Percentiles rank a stretch among this genome's conserved stretches.
phyloP scores from a whole-genome alignment of 2,113 vertebrate species.

The Callaeas wilsoni region DNA sequence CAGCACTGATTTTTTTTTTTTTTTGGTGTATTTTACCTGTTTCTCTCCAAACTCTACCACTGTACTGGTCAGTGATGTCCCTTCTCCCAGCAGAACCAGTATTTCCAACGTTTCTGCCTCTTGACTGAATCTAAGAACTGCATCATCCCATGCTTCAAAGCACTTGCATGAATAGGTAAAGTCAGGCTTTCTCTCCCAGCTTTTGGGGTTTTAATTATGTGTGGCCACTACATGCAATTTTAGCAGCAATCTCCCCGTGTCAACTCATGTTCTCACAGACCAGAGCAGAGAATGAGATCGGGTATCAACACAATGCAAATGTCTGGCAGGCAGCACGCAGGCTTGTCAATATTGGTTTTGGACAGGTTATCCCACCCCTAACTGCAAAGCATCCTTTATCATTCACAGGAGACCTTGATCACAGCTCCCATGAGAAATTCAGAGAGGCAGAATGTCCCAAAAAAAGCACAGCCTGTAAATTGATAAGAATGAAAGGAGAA shows the following conservation, averaged over 20 bases:
- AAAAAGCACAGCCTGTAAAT: slow-evolving; percentile 50
- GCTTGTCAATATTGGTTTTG: slow-evolving; percentile 57
- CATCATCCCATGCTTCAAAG: background rate
- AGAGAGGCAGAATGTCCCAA: background rate
- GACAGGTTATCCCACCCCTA: background rate
- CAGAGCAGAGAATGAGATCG: background rate
- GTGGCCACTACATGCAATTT: background rate
- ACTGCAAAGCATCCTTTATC: slow-evolving; percentile 13
- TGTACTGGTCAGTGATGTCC: background rate
- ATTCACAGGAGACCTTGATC: slow-evolving; percentile 29
- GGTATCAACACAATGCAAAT: slow-evolving; percentile 9
- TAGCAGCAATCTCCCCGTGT: background rate
- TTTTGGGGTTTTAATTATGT: background rate
- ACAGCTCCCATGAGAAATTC: slow-evolving; percentile 31
- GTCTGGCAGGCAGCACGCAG: slow-evolving; percentile 2
- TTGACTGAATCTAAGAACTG: background rate
- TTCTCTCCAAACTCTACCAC: background rate
- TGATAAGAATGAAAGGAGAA: slow-evolving; percentile 36
- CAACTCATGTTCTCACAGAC: background rate
- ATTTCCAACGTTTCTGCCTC: background rate
- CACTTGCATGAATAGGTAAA: background rate
- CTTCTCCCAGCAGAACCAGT: background rate
- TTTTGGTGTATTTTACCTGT: background rate
- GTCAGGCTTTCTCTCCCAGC: background rate
- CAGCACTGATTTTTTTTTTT: background rate